These are phyloP conservation scores for Oxyura jamaicensis DNA, from an alignment of 2,113 vertebrate genomes.

Conservation along the genomic window DNA sequence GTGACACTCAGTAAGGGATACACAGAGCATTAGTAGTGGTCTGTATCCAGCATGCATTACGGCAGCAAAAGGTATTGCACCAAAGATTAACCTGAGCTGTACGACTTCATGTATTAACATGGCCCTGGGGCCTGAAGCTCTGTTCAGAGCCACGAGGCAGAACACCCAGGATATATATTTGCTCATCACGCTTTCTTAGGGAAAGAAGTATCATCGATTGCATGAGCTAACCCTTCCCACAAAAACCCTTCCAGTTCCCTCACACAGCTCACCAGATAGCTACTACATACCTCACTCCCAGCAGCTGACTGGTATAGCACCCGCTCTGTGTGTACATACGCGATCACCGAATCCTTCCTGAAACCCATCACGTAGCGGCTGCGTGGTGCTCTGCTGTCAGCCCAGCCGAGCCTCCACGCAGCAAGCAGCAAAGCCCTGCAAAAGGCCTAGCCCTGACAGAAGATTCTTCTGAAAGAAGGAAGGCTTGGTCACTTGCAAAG, in stretches of 20 bases:
- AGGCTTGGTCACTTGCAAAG: background rate
- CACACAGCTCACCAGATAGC: background rate
- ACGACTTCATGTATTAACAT: accelerated
- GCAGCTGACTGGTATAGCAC: background rate
- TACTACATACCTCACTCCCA: background rate
- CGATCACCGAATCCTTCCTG: background rate
- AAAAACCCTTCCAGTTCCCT: background rate
- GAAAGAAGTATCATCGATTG: background rate
- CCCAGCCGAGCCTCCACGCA: background rate
- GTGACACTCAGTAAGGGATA: background rate
- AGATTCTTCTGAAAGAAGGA: background rate
- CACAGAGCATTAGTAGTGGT: accelerated
- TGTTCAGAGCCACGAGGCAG: background rate
- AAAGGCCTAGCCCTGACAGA: background rate
- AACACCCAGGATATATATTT: background rate
- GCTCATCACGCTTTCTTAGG: background rate
- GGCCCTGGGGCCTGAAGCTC: background rate
- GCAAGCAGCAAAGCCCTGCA: background rate
- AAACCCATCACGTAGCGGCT: accelerated
- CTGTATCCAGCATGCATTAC: background rate
- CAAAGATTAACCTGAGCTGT: background rate
- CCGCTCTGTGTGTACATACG: background rate
- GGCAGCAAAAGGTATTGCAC: background rate
- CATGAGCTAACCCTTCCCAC: background rate
- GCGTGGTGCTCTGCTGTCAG: background rate